Percentiles rank a stretch among this genome's conserved stretches.
Conservation (phyloP, 2,797 vertebrate species). For the Pachyuromys duprasi region DNA sequence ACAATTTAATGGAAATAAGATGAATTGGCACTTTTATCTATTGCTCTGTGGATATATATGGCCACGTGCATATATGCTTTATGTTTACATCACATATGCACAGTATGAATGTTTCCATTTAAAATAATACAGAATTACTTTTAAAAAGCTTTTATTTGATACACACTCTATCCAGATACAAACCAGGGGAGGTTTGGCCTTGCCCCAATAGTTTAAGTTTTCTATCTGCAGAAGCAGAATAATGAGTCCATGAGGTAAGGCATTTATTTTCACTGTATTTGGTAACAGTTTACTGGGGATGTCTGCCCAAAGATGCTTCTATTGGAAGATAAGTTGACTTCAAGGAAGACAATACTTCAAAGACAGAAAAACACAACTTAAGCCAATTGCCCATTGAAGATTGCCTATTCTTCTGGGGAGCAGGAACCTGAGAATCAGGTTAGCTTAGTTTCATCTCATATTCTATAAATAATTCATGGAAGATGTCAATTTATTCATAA, state of each 20-base stretch:
- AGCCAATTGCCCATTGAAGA: conserved; percentile 22
- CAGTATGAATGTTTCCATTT: not conserved
- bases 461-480: conserved; percentile 75
- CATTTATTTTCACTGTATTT: conserved; percentile 69
- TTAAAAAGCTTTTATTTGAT: not conserved
- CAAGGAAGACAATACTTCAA: conserved; percentile 49
- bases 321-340: conserved; percentile 41
- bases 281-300: conserved; percentile 56
- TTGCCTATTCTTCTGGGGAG: conserved; percentile 54
- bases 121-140: conserved; percentile 34
- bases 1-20: not conserved
- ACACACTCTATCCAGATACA: not conserved
- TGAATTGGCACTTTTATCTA: not conserved
- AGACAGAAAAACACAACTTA: conserved; percentile 46
- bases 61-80: not conserved
- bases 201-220: not conserved
- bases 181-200: not conserved
- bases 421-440: conserved; percentile 9
- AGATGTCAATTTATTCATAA: conserved; percentile 56
- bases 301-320: conserved; percentile 12
- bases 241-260: not conserved
- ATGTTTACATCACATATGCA: not conserved
- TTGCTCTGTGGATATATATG: not conserved
- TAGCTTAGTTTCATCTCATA: conserved; percentile 48
- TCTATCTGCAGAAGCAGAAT: conserved; percentile 16